Conservation (phyloP, 2,113 vertebrate species). For the Cettia cetti region DNA sequence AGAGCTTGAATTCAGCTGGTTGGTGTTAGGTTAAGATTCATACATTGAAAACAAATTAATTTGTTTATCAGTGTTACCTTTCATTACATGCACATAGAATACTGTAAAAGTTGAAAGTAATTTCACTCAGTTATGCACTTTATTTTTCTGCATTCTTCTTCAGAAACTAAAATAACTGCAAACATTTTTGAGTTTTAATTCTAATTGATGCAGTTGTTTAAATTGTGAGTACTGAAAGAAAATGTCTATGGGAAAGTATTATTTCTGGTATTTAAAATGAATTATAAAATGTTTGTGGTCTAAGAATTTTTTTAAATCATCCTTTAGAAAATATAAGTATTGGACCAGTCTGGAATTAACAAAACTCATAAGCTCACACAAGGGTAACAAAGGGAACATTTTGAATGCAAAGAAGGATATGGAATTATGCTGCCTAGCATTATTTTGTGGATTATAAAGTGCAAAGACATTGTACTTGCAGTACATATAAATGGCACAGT, state of each 20-base stretch:
- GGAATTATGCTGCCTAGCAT: background rate
- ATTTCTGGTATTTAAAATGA: background rate
- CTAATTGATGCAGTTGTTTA: background rate
- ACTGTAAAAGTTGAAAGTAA: background rate
- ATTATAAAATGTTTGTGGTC: background rate
- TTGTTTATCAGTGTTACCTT: background rate
- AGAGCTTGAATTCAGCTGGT: background rate
- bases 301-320: background rate
- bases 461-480: constrained; percentile 13
- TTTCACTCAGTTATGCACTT: constrained; percentile 23
- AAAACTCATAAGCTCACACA: background rate
- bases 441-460: constrained; percentile 3
- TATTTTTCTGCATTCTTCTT: constrained; percentile 5
- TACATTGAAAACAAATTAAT: background rate
- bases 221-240: background rate
- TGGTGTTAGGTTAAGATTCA: background rate
- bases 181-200: background rate
- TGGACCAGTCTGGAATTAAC: background rate
- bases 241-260: background rate
- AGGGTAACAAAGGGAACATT: background rate
- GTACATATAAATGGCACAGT: background rate
- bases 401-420: background rate
- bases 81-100: background rate
- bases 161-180: background rate
- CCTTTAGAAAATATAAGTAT: background rate